A percentile compares a stretch with the other conserved stretches of the same genome.
phyloP scores from a whole-genome alignment of 2,888 invertebrate genomes.

The Scelioninae gen. 1 region DNA sequence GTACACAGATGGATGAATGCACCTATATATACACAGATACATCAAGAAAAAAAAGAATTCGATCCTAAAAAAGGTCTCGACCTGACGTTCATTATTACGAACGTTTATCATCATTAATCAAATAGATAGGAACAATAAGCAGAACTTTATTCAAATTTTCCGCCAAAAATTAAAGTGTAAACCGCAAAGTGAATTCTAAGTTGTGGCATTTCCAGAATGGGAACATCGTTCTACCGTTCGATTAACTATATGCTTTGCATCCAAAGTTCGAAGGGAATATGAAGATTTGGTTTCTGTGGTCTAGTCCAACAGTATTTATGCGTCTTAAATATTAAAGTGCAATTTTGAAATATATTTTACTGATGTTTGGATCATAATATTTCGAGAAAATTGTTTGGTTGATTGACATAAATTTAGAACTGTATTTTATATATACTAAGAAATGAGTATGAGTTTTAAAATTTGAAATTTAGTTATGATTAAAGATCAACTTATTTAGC shows the following conservation, averaged over 20 bases:
- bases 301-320: no score
- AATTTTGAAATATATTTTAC: no score
- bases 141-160: constrained; percentile 12
- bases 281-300: no score
- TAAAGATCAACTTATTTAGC: no score
- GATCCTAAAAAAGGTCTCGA: constrained; percentile 23
- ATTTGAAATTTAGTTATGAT: no score
- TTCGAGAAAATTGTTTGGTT: no score
- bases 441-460: no score
- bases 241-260: not conserved
- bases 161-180: constrained; percentile 15
- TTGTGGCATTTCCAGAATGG: not conserved
- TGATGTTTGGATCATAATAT: no score
- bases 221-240: not conserved
- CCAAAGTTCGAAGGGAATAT: no score
- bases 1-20: not conserved
- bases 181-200: not conserved
- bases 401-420: no score
- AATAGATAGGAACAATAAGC: constrained; percentile 8
- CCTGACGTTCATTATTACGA: constrained; percentile 16
- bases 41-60: constrained; percentile 27
- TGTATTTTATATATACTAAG: no score
- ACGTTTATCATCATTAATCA: constrained; percentile 43
- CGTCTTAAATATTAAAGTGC: no score
- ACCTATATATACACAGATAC: not conserved